Base-by-base conservation (phyloP, 2,113 vertebrate genomes). In the Pelodiscus sinensis region DNA sequence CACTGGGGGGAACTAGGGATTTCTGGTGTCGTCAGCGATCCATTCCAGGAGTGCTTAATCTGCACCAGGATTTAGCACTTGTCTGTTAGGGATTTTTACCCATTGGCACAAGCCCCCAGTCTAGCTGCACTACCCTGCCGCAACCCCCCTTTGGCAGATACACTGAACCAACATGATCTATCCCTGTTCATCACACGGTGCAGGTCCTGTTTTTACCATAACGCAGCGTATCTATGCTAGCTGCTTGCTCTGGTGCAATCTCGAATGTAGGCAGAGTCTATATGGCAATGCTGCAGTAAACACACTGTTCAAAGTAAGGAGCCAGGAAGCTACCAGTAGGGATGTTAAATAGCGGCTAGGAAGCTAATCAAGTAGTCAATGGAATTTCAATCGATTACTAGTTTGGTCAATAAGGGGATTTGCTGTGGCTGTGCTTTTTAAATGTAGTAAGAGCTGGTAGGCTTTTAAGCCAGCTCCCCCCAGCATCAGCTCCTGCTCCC, bases 41-140 rank as follows among this genome's bases (percentile, higher is more conserved):
- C 68, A 6, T 0, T 0, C 1, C 52, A 51, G 85, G 75, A 3
- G 10, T 12, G 81, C n/a, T 29, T 86, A 18, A 35, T 54, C 2
- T 13, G 22, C 60, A 82, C 19, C 71, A 8, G 38, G 0, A 0
- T 9, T 60, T 21, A 24, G 44, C n/a, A 80, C 25, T 1, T 57
- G 65, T 71, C 18, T 21, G 9, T 22, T 19, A 27, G 15, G 27
- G 3, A 5, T 0, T 35, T 79, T 2, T 79, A 50, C 2, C 22
- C 52, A 4, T 44, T 0, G 1, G 31, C 27, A 13, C 3, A 0
- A 1, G 7, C 1, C 35, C 51, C 82, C 65, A 10, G n/a, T 21
- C 3, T 21, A 71, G 65, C 18, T 35, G 65, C n/a, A 71, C 62
- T 68, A 15, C 15, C n/a, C 62, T n/a, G 29, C 15, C 62, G n/a